These are phyloP conservation scores for Pachliopta kotzebuea DNA, from an alignment of 2,888 invertebrate genomes.

Conservation along the genomic window DNA sequence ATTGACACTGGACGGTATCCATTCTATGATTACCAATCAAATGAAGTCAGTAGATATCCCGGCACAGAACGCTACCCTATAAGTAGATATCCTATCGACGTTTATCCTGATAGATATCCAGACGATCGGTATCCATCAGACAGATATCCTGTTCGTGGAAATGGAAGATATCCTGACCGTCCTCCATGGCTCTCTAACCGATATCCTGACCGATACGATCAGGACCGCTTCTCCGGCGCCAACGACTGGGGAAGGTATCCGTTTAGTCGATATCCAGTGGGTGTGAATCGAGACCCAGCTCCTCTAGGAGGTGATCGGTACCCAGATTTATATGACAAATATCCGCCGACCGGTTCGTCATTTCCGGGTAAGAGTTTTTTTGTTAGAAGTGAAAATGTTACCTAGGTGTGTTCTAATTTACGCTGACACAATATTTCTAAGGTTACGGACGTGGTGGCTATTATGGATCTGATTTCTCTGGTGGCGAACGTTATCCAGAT, in stretches of 20 bases:
- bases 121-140: conserved; percentile 58
- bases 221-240: conserved; percentile 63
- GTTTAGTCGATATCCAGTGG: conserved; percentile 67
- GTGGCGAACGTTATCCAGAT: conserved; percentile 67
- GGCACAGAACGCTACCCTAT: conserved; percentile 61
- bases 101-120: conserved; percentile 60
- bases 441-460: conserved; percentile 69
- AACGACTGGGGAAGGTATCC: conserved; percentile 72
- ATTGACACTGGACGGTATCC: conserved; percentile 61
- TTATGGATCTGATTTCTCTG: conserved; percentile 58
- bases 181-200: conserved; percentile 58
- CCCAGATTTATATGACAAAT: conserved; percentile 77
- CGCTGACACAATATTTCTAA: conserved; percentile 35
- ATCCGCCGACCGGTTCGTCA: conserved; percentile 80
- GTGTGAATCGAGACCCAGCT: conserved; percentile 72
- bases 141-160: conserved; percentile 57
- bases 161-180: conserved; percentile 48
- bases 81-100: conserved; percentile 63
- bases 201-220: conserved; percentile 75
- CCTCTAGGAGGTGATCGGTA: conserved; percentile 75
- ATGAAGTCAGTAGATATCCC: conserved; percentile 63
- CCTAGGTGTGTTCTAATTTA: not conserved
- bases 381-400: not conserved
- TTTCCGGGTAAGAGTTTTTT: conserved; percentile 68
- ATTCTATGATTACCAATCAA: conserved; percentile 48